phyloP scores from a whole-genome alignment of 2,888 invertebrate species.

The Zaprionus bogoriensis region DNA sequence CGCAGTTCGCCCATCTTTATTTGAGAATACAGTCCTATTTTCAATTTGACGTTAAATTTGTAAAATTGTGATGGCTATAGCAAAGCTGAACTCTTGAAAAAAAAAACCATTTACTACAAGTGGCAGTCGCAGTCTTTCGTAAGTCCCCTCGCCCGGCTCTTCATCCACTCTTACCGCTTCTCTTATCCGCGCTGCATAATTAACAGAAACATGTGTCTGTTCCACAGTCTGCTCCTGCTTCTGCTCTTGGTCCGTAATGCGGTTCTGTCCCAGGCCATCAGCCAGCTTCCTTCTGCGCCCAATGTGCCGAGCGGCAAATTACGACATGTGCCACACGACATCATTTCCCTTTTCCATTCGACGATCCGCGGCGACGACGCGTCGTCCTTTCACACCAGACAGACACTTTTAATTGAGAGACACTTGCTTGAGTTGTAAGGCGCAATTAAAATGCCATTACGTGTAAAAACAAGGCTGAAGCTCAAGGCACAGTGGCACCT shows the following conservation, averaged over 20 bases:
- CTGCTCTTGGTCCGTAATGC: conserved; percentile 18
- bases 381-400: conserved; percentile 63
- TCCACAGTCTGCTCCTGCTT: no score
- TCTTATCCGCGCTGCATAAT: conserved; percentile 65
- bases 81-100: conserved; percentile 20
- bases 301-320: conserved; percentile 51
- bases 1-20: no score
- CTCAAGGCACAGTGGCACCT: conserved; percentile 13
- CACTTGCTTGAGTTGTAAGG: conserved; percentile 67
- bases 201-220: conserved; percentile 60
- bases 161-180: conserved; percentile 14
- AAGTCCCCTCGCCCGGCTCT: background rate
- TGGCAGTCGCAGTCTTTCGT: background rate
- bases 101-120: conserved; percentile 28
- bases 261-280: conserved; percentile 17
- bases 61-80: conserved; percentile 19
- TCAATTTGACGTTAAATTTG: background rate
- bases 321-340: conserved; percentile 67
- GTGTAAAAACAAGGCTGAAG: conserved; percentile 56
- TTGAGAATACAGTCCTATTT: no score
- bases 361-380: conserved; percentile 8
- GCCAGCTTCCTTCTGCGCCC: conserved; percentile 8
- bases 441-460: conserved; percentile 75
- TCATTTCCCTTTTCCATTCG: conserved; percentile 34
- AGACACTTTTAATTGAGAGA: conserved; percentile 76